A percentile compares a stretch with the other conserved stretches of the same genome.
Evolutionary conservation across 2,888 invertebrate species (phyloP).

Genomic region (Gisinianus flammeolus): DNA sequence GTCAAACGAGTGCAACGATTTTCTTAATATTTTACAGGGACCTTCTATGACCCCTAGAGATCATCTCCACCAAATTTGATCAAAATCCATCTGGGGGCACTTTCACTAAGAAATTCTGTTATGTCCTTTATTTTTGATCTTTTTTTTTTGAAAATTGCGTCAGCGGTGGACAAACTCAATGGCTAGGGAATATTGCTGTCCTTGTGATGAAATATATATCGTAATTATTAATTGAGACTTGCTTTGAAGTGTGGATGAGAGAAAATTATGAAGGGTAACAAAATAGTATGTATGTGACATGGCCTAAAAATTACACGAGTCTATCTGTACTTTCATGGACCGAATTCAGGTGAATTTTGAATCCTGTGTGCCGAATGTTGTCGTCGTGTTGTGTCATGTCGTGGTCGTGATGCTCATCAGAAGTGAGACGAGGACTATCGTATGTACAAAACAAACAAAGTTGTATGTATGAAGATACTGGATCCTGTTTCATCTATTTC

Average conservation of each 20-base stretch:
- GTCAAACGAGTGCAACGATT: too few relatives aligned
- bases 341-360: neutral
- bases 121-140: too few relatives aligned
- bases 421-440: constrained; percentile 3
- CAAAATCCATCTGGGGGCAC: too few relatives aligned
- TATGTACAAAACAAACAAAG: neutral
- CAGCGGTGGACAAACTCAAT: too few relatives aligned
- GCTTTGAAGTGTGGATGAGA: too few relatives aligned
- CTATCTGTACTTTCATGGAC: neutral
- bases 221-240: too few relatives aligned
- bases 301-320: neutral
- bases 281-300: neutral
- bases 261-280: neutral
- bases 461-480: neutral
- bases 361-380: neutral
- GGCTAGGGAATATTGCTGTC: too few relatives aligned
- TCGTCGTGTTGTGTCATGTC: neutral
- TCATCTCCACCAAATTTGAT: too few relatives aligned
- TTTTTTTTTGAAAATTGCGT: too few relatives aligned
- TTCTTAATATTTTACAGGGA: too few relatives aligned
- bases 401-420: constrained; percentile 23
- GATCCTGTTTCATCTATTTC: constrained; percentile 18
- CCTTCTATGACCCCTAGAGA: too few relatives aligned
- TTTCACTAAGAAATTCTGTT: too few relatives aligned
- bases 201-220: neutral